Evolutionary conservation across 2,113 vertebrate genomes (phyloP), one percentile per base, ranked within the genome.

Genomic region (Entomyzon cyanotis): DNA sequence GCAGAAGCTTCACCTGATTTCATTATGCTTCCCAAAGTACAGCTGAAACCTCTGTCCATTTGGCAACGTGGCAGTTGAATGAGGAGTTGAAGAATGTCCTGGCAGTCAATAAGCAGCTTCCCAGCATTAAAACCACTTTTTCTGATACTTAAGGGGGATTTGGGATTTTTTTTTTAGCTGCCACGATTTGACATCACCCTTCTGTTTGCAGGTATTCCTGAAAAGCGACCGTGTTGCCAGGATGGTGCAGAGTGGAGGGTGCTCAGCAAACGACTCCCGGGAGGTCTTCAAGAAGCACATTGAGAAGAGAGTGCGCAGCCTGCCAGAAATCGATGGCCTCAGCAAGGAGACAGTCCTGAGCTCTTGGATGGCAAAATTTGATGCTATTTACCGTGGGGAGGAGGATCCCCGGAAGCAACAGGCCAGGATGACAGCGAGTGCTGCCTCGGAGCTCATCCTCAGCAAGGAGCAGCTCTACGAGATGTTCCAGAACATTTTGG

Each of bases 201-300:
- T 87, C 41, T 62, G 22, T 47, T 56, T 74, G 41, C 97, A 99
- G 99, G 98, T 99, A 10, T 99, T 99, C 92, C 98, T 99, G 94
- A 99, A 99, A 96, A 99, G 99, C 0, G 99, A 99, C 95, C 99
- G 99, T 0, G 99, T 99, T 35, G 99, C 98, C 42, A 98, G 99
- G 84, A 99, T 99, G 99, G 99, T 99, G 74, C 99, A 99, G 97
- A 99, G 99, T 0, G 99, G 99, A 1, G 99, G 99, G 33, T 99
- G 99, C 97, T 99, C 99, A 0, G 99, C 99, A 7, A 99, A 98
- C 0, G 99, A 99, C 95, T 99, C 99, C 2, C 97, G 99, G 5
- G 99, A 99, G 84, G 99, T 99, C 94, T 99, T 99, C 95, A 99
- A 99, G 97, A 99, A 99, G 94, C 99, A 99, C 97, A 99, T 99